Conservation (phyloP, 2,888 invertebrate genomes). For the Caenorhabditis uteleia region DNA sequence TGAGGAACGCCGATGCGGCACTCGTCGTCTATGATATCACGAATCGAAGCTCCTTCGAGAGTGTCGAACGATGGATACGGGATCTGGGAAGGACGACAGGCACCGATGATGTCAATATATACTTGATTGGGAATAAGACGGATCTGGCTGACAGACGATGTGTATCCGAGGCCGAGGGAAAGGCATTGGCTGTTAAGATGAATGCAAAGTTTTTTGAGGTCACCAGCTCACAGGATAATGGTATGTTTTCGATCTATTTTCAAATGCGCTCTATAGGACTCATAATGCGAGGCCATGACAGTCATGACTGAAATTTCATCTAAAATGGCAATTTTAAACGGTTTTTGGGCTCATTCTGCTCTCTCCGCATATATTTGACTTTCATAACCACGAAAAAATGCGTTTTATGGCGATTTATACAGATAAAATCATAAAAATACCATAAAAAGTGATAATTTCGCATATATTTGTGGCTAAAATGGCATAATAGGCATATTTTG, state of each 20-base stretch:
- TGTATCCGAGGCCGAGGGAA: conserved; percentile 56
- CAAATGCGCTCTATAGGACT: too few relatives aligned
- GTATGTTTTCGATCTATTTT: conserved; percentile 13
- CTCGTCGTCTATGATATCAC: conserved; percentile 63
- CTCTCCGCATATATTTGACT: too few relatives aligned
- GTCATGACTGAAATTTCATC: too few relatives aligned
- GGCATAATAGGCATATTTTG: too few relatives aligned
- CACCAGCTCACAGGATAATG: conserved; percentile 22
- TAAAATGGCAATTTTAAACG: too few relatives aligned
- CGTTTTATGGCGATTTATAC: too few relatives aligned
- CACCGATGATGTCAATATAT: conserved; percentile 43
- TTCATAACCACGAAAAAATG: too few relatives aligned
- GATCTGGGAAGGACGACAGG: conserved; percentile 46
- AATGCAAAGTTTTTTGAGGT: conserved; percentile 58
- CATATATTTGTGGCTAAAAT: too few relatives aligned
- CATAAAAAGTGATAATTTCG: too few relatives aligned
- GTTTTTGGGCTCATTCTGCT: too few relatives aligned
- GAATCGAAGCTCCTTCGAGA: conserved; percentile 54
- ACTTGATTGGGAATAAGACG: conserved; percentile 57
- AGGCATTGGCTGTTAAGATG: conserved; percentile 48
- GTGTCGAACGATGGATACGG: conserved; percentile 56
- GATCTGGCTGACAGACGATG: conserved; percentile 47
- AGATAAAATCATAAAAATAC: too few relatives aligned
- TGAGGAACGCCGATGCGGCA: conserved; percentile 59
- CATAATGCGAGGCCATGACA: too few relatives aligned